Evolutionary conservation across 1,140 invertebrate species (phyloP), one percentile per base, ranked within the genome.

Genomic region (Drosophila lowei): DNA sequence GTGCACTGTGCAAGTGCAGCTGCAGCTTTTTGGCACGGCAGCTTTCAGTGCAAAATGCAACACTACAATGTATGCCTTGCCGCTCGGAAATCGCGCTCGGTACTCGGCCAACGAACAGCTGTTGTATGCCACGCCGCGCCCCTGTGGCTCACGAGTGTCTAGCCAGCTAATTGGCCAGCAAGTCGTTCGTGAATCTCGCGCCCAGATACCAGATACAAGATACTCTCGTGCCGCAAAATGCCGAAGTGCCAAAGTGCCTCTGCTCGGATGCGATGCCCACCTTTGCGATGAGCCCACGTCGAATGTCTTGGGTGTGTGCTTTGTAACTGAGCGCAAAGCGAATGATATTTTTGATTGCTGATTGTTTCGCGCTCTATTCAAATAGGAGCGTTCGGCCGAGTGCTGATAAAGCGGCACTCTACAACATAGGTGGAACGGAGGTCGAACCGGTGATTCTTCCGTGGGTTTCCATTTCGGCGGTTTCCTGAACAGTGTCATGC

Each of bases 301-400:
- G 72, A 56, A 46, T 47, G 50, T 49, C 49, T 63, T 67, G 41
- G 62, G 72, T 34, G 55, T 67, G 67, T 52, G 59, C 66, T 75
- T 65, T 75, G 72, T 75, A 75, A 75, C 72, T 75, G 72, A 11
- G 11, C 72, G 47, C 55, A 25, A 5, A 25, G 47, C 44, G 46
- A 6, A 50, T 47, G 70, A 73, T 65, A 73, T 65, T 75, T 67
- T 52, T 60, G 41, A 30, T 16, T 34, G 23, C 34, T 41, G 30
- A 68, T 57, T 74, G 44, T 75, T 74, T 57, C 21, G 54, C 72
- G 70, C 63, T 68, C 65, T 67, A 75, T 75, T 75, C 72, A 75
- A 75, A 75, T 75, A 75, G 46, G 21, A n/a, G 6, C 11, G 28
- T 48, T 62, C 55, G 52, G 55, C 28, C 55, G 53, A 18, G 34